Evolutionary conservation across 92 coral and sea anemone species (phyloP), one percentile per base, ranked within the genome.

Genomic region (Phymanthus crucifer): DNA sequence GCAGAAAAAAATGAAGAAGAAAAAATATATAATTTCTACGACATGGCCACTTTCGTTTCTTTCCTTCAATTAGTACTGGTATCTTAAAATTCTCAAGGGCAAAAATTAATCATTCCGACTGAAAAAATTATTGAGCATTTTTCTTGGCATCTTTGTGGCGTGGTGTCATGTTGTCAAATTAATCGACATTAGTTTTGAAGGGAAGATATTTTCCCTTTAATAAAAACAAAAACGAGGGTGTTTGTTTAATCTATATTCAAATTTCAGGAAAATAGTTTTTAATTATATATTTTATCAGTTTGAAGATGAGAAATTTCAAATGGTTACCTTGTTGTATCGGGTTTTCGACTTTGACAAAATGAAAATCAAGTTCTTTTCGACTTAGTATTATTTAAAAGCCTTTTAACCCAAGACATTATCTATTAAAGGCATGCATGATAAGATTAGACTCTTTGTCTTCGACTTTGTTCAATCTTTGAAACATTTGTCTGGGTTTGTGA

Each of bases 211-310:
- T 24, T 27, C 68, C 2, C 33, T 29, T 61, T 27, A 24, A 61
- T 29, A 24, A 61, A 27, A 6, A 27, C 3, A 29, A 61, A 19
- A 54, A 19, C 29, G 3, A 24, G 8, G 27, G 32, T 29, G 68
- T 61, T 61, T 61, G 68, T 61, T 61, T 61, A 61, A 61, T 61
- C 29, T 61, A 24, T 61, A 24, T 61, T 58, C 34, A 29, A 61
- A 61, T 61, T 12, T 61, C 32, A 61, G 11, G 26, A 27, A 61
- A 61, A 27, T 18, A 19, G 27, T 19, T 54, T 54, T 54, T 7
- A 54, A 54, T 19, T 54, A 54, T 54, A 6, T 54, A 19, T 54
- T 54, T 54, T 61, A 24, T 17, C 12, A 61, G 68, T 24, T 27
- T 29, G 1, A 3, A 12, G n/a, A 12, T 24, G 6, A 61, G 5